Evolutionary conservation across 2,113 vertebrate genomes (phyloP), one percentile per base, ranked within the genome.

Genomic region (Saguinus imperator): DNA sequence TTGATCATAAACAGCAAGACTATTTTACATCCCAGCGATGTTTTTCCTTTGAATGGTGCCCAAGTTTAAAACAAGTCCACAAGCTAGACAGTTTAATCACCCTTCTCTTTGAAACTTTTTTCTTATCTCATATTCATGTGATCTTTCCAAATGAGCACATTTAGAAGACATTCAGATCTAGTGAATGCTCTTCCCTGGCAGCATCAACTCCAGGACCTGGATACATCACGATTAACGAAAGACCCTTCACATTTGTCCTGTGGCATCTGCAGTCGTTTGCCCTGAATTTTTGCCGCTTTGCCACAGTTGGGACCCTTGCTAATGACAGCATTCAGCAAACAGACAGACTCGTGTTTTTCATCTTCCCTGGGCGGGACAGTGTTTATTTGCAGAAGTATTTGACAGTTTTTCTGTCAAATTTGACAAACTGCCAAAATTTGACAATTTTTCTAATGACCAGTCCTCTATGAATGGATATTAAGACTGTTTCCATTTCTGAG

Each of bases 261-360:
- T 73, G 58, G 86, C 3, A 0, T 37, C 89, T 58, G 32, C 35
- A 43, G 35, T 52, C 84, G 23, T 21, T 27, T 20, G 86, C 66
- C 79, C 55, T 45, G 89, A 81, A 29, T 79, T 85, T 81, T 72
- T 93, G 89, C 83, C 91, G 45, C 73, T 94, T 77, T 75, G 86
- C 55, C 5, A 0, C 92, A 75, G 27, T 90, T 0, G 1, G 76
- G 68, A 81, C 43, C 90, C 81, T 94, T 27, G 29, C 90, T 91
- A 25, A 86, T 94, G 10, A 95, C 50, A n/a, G 89, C 75, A 40
- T 70, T 95, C 72, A 70, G 79, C 68, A 66, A 55, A 68, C n/a
- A 18, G 82, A 23, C 57, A 57, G 91, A 92, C 58, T 25, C 20
- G 14, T 37, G 16, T 50, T 64, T 64, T 29, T 64, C 61, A 29